Evolutionary conservation across 2,113 vertebrate species (phyloP), one percentile per base, ranked within the genome.

Genomic region (Sinocyclocheilus grahami): DNA sequence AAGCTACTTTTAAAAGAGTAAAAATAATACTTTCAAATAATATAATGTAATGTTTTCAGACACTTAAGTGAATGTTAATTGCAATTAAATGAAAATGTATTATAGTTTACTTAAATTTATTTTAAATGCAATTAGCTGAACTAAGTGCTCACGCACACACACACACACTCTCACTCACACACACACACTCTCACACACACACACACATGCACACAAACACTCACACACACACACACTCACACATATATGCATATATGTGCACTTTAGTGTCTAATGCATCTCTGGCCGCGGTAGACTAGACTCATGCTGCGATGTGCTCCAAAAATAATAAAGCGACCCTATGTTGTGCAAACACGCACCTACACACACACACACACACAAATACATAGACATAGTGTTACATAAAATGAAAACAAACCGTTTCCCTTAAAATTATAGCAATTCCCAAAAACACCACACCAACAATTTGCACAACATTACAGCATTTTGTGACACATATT

Each of bases 261-360:
- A 53, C 37, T 65, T 69, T 65, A 46, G 30, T 12, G 69, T 71
- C 55, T 74, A 80, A 84, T 80, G 62, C 72, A n/a, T 18, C 76
- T 85, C 39, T 86, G n/a, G 30, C 51, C 5, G 4, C 2, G 24
- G 16, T 3, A 80, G 78, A 62, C 20, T n/a, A 42, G 55, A 63
- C 78, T 80, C 78, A 37, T 80, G 78, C 78, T 80, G 78, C 0
- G 74, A 76, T 76, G 20, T 63, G 78, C 37, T 80, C 78, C 78
- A 80, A 12, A 80, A 80, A 80, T 62, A 39, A 80, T 63, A 80
- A 62, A 63, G 55, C 37, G 5, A 42, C n/a, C 75, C 27, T 39
- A 37, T 39, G 37, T 79, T 58, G 30, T 39, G 5, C 11, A 51
- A 63, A 48, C 62, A 82, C 3, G 65, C 58, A 81, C 78, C 10